Conservation (phyloP, 2,113 vertebrate genomes). For the Sclerurus mexicanus region DNA sequence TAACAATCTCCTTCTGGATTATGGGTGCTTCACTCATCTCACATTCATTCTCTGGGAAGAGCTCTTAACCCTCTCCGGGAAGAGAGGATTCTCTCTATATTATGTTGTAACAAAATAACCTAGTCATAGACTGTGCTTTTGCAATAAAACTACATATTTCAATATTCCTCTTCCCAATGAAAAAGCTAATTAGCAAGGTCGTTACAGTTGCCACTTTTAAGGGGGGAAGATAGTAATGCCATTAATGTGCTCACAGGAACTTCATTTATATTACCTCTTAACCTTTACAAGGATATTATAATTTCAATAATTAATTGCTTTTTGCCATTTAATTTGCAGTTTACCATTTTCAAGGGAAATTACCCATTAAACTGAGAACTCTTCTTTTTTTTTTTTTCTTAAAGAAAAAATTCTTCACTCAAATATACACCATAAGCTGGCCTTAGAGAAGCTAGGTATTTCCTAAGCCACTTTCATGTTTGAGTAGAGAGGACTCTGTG, state of each 20-base stretch:
- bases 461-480: not conserved
- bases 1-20: not conserved
- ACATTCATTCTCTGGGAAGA: not conserved
- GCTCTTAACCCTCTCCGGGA: not conserved
- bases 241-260: slow-evolving; percentile 46
- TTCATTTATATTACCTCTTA: slow-evolving; percentile 65
- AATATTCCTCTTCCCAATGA: not conserved
- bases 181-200: slow-evolving; percentile 47
- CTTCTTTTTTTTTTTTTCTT: not conserved
- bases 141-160: slow-evolving; percentile 11
- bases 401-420: not conserved
- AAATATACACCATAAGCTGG: not conserved
- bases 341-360: slow-evolving; percentile 61
- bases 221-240: slow-evolving; percentile 7
- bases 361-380: not conserved
- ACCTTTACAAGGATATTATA: slow-evolving; percentile 56
- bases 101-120: not conserved
- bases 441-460: not conserved
- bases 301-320: slow-evolving; percentile 65
- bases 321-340: slow-evolving; percentile 59
- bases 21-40: not conserved
- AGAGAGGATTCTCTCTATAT: not conserved
- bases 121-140: not conserved
- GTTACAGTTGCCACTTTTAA: slow-evolving; percentile 36
- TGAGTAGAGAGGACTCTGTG: not conserved